Evolutionary conservation across 2,113 vertebrate species (phyloP).

Genomic region (Rutilus rutilus): DNA sequence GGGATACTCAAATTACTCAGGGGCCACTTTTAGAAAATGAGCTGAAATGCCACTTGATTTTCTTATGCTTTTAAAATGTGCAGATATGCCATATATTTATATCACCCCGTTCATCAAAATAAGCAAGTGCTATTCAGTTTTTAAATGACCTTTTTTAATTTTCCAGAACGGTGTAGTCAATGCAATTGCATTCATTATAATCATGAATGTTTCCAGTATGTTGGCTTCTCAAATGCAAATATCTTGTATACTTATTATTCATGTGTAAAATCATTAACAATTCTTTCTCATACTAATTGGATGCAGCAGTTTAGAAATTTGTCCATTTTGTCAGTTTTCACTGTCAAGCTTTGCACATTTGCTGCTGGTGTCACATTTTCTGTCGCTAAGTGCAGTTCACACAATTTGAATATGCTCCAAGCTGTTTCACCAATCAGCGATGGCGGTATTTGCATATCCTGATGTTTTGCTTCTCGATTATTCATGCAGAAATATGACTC

Average conservation of each 20-base stretch:
- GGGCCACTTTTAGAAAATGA: neutral
- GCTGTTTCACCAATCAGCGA: slow-evolving; percentile 7
- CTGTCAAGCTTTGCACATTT: slow-evolving; percentile 15
- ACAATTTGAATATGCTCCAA: slow-evolving; percentile 24
- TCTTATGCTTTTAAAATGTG: neutral
- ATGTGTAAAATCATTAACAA: neutral
- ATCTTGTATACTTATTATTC: neutral
- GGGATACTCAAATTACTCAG: neutral
- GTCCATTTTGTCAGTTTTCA: slow-evolving; percentile 20
- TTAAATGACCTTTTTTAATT: neutral
- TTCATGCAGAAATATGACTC: neutral
- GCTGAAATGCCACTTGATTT: neutral
- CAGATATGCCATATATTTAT: neutral
- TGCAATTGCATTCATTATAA: neutral
- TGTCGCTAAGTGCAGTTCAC: slow-evolving; percentile 17
- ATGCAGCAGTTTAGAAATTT: neutral
- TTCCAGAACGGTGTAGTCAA: neutral
- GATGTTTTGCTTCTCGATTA: neutral
- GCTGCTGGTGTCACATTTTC: neutral
- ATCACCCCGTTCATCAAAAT: neutral
- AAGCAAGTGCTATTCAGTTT: neutral
- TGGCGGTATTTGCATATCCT: neutral
- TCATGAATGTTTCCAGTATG: neutral
- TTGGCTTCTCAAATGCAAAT: neutral
- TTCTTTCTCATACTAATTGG: neutral